phyloP scores from a whole-genome alignment of 2,888 invertebrate genomes.

The Mycogona germanica region DNA sequence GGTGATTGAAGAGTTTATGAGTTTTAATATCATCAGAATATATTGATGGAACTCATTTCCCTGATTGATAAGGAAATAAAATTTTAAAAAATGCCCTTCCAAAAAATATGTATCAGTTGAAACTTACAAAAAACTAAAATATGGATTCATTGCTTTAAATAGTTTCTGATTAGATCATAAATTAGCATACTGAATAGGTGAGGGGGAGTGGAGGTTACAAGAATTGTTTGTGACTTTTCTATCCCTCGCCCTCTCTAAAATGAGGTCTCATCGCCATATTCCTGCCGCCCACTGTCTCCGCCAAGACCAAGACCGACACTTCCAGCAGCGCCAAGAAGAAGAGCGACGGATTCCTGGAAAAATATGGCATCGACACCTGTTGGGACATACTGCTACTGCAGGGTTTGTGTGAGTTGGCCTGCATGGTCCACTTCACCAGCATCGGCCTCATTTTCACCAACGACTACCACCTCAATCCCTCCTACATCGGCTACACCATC shows the following conservation, averaged over 20 bases:
- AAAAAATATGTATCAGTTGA: too few species aligned
- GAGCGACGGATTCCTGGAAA: not conserved
- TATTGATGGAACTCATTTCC: too few species aligned
- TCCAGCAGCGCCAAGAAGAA: not conserved
- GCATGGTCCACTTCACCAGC: not conserved
- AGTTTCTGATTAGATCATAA: conserved; percentile 4
- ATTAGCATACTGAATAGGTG: too few species aligned
- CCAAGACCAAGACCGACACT: not conserved
- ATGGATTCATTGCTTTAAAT: not conserved
- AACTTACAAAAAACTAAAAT: not conserved
- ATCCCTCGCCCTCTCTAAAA: too few species aligned
- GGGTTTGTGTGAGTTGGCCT: not conserved
- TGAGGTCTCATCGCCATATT: too few species aligned
- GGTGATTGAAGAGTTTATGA: too few species aligned
- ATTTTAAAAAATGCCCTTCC: too few species aligned
- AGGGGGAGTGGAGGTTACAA: too few species aligned
- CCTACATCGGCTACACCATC: not conserved
- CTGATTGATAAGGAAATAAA: too few species aligned
- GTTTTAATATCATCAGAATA: too few species aligned
- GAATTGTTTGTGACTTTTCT: too few species aligned
- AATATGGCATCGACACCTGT: conserved; percentile 4
- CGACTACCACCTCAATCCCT: not conserved
- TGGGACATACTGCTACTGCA: conserved; percentile 9
- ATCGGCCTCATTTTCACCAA: not conserved
- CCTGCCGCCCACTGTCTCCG: not conserved